These are phyloP conservation scores for Hepsetus odoe DNA, from an alignment of 2,113 vertebrate species.

Conservation along the genomic window DNA sequence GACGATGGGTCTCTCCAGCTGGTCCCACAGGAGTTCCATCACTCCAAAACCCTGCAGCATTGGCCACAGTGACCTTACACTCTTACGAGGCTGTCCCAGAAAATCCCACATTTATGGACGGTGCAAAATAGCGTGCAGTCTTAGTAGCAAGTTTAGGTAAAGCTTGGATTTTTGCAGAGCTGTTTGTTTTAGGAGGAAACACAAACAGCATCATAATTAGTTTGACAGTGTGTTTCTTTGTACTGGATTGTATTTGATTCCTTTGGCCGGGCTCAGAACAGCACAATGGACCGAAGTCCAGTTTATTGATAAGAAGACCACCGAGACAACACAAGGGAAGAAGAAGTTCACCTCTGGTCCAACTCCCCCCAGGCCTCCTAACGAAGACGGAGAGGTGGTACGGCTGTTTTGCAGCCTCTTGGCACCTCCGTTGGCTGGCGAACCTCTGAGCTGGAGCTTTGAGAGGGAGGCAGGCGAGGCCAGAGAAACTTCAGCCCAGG, in stretches of 20 bases:
- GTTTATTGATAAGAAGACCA: not conserved
- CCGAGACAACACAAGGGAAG: not conserved
- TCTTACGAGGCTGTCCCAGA: no score
- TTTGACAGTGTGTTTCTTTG: conserved; percentile 51
- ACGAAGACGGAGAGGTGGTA: conserved; percentile 49
- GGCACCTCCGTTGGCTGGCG: not conserved
- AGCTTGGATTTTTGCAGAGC: conserved; percentile 20
- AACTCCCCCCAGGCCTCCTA: conserved; percentile 53
- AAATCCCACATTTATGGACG: no score
- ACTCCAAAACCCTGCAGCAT: no score
- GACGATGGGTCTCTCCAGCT: no score
- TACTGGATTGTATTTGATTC: conserved; percentile 50
- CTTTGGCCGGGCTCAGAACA: conserved; percentile 35
- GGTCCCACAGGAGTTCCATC: no score
- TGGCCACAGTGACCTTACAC: no score
- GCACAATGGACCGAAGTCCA: conserved; percentile 22
- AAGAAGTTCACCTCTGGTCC: not conserved
- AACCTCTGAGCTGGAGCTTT: not conserved
- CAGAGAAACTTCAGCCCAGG: conserved; percentile 11
- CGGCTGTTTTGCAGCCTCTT: not conserved
- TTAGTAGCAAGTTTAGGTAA: conserved; percentile 27
- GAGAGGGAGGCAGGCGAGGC: conserved; percentile 6
- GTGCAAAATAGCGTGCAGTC: conserved; percentile 5
- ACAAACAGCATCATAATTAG: conserved; percentile 44
- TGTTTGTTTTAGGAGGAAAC: conserved; percentile 46